A percentile compares a stretch with the other conserved stretches of the same genome.
These are phyloP conservation scores for Rotaria socialis DNA, from an alignment of 2,888 invertebrate species.

Conservation along the genomic window DNA sequence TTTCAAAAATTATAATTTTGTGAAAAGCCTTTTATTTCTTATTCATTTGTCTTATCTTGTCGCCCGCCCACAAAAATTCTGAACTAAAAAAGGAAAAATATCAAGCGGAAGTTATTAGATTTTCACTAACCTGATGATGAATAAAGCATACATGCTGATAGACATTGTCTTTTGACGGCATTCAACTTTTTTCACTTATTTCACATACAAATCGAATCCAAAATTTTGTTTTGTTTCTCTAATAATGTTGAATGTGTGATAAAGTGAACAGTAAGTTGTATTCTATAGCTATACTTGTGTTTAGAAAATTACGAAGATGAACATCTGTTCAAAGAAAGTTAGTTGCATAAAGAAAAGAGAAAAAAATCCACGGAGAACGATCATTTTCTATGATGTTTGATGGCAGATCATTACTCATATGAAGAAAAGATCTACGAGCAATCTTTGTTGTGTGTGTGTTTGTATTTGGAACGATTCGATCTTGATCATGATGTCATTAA, in stretches of 20 bases:
- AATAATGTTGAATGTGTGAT: neutral
- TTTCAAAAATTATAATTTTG: neutral
- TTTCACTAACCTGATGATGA: neutral
- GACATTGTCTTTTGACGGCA: constrained; percentile 13
- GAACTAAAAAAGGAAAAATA: neutral
- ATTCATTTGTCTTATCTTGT: too few species aligned
- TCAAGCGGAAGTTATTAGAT: constrained; percentile 16
- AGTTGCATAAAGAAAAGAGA: neutral
- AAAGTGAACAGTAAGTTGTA: neutral
- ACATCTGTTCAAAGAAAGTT: neutral
- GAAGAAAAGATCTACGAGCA: neutral
- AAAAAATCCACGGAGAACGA: neutral
- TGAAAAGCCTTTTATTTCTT: too few species aligned
- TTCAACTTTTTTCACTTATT: neutral
- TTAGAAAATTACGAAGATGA: neutral
- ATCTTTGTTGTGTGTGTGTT: neutral
- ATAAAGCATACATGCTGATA: neutral
- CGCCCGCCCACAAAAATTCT: neutral
- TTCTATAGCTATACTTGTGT: neutral
- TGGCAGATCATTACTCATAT: constrained; percentile 4
- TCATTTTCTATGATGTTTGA: neutral
- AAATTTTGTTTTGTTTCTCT: neutral
- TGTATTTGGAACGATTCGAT: neutral
- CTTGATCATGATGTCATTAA: neutral
- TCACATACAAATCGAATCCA: neutral